A percentile compares a stretch with the other conserved stretches of the same genome.
These are phyloP conservation scores for Drosophila leonis DNA, from an alignment of 2,888 invertebrate species.

Conservation along the genomic window DNA sequence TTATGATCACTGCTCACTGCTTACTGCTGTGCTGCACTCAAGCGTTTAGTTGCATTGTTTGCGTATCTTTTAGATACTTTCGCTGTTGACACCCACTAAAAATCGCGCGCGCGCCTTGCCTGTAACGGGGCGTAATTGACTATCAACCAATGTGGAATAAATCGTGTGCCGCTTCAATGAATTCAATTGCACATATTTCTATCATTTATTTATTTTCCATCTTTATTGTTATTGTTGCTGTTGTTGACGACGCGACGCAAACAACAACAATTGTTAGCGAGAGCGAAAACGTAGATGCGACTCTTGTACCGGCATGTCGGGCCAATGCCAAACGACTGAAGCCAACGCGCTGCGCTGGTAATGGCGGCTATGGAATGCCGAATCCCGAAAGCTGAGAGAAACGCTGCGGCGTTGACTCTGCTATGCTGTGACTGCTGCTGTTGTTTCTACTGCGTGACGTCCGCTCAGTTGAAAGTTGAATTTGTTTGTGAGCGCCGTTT, in stretches of 20 bases:
- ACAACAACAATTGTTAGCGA: conserved; percentile 26
- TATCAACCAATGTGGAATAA: conserved; percentile 26
- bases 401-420: conserved; percentile 18
- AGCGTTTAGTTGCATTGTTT: conserved; percentile 40
- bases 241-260: conserved; percentile 27
- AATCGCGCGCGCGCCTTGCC: conserved; percentile 27
- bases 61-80: conserved; percentile 53
- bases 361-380: conserved; percentile 53
- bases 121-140: conserved; percentile 39
- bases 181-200: conserved; percentile 36
- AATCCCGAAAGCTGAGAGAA: conserved; percentile 37
- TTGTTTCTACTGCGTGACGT: conserved; percentile 55
- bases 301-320: conserved; percentile 76
- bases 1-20: not conserved
- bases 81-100: conserved; percentile 48
- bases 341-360: conserved; percentile 30
- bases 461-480: conserved; percentile 71
- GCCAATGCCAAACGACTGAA: conserved; percentile 73
- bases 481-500: conserved; percentile 69
- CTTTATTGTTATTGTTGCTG: conserved; percentile 34
- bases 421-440: conserved; percentile 29
- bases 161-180: conserved; percentile 10
- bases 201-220: conserved; percentile 20
- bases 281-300: conserved; percentile 39
- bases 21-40: conserved; percentile 28